A percentile compares a stretch with the other conserved stretches of the same genome.
Conservation (phyloP, 2,888 invertebrate genomes). For the Suillia variegata region DNA sequence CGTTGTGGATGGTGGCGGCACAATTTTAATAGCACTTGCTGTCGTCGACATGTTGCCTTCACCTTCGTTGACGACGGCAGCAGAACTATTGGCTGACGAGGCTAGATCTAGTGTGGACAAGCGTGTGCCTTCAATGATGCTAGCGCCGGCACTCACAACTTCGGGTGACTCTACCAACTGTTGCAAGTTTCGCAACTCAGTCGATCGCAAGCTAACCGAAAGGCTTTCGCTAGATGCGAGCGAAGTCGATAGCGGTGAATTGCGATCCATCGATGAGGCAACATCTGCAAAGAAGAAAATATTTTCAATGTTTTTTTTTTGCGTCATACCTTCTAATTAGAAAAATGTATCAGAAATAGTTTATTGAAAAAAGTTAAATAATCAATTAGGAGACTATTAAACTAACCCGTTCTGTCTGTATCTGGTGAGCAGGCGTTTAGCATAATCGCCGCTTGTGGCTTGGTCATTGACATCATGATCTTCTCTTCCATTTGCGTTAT, state of each 20-base stretch:
- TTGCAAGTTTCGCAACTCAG: conserved; percentile 69
- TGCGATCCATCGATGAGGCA: conserved; percentile 63
- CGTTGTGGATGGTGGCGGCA: conserved; percentile 16
- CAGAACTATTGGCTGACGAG: conserved; percentile 50
- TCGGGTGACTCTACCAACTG: conserved; percentile 56
- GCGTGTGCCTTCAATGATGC: conserved; percentile 44
- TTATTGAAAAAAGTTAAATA: too few species aligned
- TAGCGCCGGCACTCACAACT: conserved; percentile 26
- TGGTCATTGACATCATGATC: conserved; percentile 64
- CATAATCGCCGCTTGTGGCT: conserved; percentile 55
- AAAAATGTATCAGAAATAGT: too few species aligned
- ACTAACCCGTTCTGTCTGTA: conserved; percentile 57
- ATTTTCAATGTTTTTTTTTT: background rate
- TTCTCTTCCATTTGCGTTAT: conserved; percentile 66
- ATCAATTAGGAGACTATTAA: too few species aligned
- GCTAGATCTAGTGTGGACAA: conserved; percentile 47
- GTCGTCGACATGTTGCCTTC: too few species aligned
- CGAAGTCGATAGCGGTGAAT: conserved; percentile 69
- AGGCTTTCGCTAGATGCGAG: conserved; percentile 66
- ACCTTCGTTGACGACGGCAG: conserved; percentile 29
- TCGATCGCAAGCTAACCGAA: conserved; percentile 60
- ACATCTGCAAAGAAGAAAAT: conserved; percentile 54
- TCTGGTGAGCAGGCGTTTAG: conserved; percentile 57
- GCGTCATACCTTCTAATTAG: too few species aligned
- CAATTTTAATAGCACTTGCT: conserved; percentile 31